A percentile compares a stretch with the other conserved stretches of the same genome.
Conservation (phyloP, 2,113 vertebrate genomes). For the Procavia capensis region DNA sequence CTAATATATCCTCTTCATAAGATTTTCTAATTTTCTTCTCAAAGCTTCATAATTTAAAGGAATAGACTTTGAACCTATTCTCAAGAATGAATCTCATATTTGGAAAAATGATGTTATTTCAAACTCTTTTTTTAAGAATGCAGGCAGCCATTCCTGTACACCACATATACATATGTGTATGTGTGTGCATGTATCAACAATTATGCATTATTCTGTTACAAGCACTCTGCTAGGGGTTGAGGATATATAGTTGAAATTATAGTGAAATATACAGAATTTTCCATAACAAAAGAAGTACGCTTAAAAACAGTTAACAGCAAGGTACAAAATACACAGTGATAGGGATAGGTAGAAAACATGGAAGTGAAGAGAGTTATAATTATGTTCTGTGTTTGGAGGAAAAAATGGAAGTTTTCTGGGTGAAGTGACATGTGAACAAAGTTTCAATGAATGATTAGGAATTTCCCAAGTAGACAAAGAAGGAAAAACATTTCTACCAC, state of each 20-base stretch:
- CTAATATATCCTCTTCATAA: background rate
- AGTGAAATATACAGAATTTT: background rate
- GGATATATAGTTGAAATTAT: background rate
- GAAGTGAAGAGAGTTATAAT: background rate
- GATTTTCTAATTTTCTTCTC: conserved; percentile 10
- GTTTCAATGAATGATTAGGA: background rate
- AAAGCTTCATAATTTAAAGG: conserved; percentile 33
- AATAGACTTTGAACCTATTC: conserved; percentile 32
- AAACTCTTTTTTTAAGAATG: conserved; percentile 7
- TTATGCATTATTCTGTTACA: background rate
- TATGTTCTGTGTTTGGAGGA: background rate
- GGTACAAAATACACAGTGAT: background rate
- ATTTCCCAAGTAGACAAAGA: background rate
- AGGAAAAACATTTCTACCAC: background rate
- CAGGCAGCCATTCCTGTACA: background rate
- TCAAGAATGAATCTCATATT: conserved; percentile 8
- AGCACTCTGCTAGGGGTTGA: background rate
- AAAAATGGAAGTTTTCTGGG: background rate
- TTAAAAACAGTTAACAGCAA: background rate
- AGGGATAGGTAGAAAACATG: background rate
- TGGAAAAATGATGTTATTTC: conserved; percentile 46
- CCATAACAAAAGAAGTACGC: background rate
- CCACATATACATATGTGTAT: background rate
- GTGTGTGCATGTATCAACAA: background rate
- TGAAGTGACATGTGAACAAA: background rate